Conservation (phyloP, 2,888 invertebrate genomes). For the Chrysopilus asiliformis region DNA sequence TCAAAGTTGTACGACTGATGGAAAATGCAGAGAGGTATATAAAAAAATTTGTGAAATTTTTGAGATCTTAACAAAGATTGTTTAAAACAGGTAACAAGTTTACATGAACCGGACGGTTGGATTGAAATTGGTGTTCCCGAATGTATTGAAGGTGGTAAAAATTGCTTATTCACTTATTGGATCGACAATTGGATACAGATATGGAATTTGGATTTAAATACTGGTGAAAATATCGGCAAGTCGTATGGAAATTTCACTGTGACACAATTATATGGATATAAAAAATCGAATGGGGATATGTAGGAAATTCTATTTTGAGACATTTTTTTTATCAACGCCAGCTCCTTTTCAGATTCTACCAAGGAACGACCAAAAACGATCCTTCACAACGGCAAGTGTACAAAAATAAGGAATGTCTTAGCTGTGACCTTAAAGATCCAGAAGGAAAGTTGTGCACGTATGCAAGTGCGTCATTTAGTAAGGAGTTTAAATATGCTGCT, state of each 20-base stretch:
- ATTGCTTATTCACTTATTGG: slow-evolving; percentile 30
- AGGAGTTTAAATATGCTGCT: slow-evolving; percentile 48
- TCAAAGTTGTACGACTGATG: slow-evolving; percentile 22
- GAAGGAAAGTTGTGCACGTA: slow-evolving; percentile 44
- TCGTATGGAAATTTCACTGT: slow-evolving; percentile 43
- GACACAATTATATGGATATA: slow-evolving; percentile 46
- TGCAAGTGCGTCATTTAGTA: slow-evolving; percentile 46
- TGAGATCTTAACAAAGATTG: too few species aligned
- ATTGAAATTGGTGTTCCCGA: slow-evolving; percentile 44
- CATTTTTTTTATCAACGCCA: background rate
- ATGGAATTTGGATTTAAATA: slow-evolving; percentile 29
- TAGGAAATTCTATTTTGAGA: slow-evolving; percentile 27
- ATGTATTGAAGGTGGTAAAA: slow-evolving; percentile 21
- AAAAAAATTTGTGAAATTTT: background rate
- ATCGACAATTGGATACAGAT: slow-evolving; percentile 37
- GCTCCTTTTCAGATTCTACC: slow-evolving; percentile 50
- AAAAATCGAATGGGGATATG: slow-evolving; percentile 42
- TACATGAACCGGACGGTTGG: slow-evolving; percentile 63
- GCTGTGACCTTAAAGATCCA: slow-evolving; percentile 47
- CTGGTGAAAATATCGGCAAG: slow-evolving; percentile 25
- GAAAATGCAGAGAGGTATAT: slow-evolving; percentile 22
- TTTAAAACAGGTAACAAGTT: too few species aligned
- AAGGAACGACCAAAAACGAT: slow-evolving; percentile 46
- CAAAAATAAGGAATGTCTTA: slow-evolving; percentile 47
- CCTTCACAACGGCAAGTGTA: slow-evolving; percentile 58